Base-by-base conservation (phyloP, 2,113 vertebrate species). In the Suncus etruscus region DNA sequence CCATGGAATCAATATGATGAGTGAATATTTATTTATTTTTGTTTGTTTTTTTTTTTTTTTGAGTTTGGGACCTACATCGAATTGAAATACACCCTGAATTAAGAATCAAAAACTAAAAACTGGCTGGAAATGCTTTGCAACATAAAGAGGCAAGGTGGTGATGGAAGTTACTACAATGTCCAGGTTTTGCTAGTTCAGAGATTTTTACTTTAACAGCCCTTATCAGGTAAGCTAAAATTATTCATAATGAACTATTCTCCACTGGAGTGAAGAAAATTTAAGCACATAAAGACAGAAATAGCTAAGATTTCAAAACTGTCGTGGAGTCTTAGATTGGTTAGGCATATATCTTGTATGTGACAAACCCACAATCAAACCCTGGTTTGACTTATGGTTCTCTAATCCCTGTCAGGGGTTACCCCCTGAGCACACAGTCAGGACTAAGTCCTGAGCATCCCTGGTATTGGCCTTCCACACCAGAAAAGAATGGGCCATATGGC, bases 21-120 rank as follows among this genome's bases (percentile, higher is more conserved):
- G 51, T 47, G 16, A 48, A 29, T 16, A 22, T 83, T 82, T 3
- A 69, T 45, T 1, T n/a, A n/a, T 32, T 8, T 50, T 25, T 72
- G 1, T 6, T 6, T 8, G 29, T 8, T 72, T 1, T 9, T 6
- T 8, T 29, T 8, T 72, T 1, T 9, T 6, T 8, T 39, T 8
- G 32, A 29, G 39, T 76, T 83, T 69, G 27, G 14, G 4, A 22
- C 76, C 5, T 61, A 3, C 50, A 50, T 61, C 32, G 66, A 27
- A 68, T 82, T 12, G 14, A 54, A 61, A 29, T 24, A 76, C 29
- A 75, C 47, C 24, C 48, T 31, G 20, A 6, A 20, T 54, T 20
- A 22, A 75, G 58, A 83, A 58, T 0, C 8, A 76, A 69, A 82
- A 61, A 15, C 6, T 10, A 32, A n/a, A 4, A 54, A 16, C 58